phyloP scores from a whole-genome alignment of 2,888 invertebrate genomes.

The Trachelus stipa region DNA sequence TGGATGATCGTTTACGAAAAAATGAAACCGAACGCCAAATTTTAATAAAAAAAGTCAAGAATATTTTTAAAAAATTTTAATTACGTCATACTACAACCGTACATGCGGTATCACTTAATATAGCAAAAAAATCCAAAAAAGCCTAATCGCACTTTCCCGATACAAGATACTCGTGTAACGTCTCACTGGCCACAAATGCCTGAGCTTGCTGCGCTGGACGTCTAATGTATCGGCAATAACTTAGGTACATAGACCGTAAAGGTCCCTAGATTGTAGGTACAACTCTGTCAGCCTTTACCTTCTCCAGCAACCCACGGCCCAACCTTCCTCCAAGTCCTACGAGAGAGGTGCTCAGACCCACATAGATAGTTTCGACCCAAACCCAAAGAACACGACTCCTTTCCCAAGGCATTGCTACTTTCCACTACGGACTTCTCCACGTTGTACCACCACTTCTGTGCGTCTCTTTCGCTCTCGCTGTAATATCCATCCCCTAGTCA shows the following conservation, averaged over 20 bases:
- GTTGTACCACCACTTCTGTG: neutral
- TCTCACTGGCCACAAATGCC: conserved; percentile 16
- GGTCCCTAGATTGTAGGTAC: no score
- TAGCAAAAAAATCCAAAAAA: neutral
- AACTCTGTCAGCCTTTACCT: no score
- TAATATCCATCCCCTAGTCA: conserved; percentile 35
- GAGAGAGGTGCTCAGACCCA: neutral
- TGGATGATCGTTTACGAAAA: neutral
- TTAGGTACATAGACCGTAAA: conserved; percentile 35
- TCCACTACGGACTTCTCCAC: neutral
- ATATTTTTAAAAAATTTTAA: conserved; percentile 3
- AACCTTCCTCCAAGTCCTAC: no score
- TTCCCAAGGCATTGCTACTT: neutral
- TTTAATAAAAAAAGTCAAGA: conserved; percentile 3
- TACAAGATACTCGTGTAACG: conserved; percentile 10
- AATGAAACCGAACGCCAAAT: no score
- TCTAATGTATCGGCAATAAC: conserved; percentile 58
- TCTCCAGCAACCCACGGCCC: no score
- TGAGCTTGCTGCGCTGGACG: conserved; percentile 48
- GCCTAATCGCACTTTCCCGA: no score
- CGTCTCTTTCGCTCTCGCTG: neutral
- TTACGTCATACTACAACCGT: conserved; percentile 6
- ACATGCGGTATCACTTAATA: neutral
- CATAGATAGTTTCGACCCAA: neutral
- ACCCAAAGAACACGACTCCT: neutral